Evolutionary conservation across 2,113 vertebrate genomes (phyloP).

Genomic region (Pelecanus crispus): DNA sequence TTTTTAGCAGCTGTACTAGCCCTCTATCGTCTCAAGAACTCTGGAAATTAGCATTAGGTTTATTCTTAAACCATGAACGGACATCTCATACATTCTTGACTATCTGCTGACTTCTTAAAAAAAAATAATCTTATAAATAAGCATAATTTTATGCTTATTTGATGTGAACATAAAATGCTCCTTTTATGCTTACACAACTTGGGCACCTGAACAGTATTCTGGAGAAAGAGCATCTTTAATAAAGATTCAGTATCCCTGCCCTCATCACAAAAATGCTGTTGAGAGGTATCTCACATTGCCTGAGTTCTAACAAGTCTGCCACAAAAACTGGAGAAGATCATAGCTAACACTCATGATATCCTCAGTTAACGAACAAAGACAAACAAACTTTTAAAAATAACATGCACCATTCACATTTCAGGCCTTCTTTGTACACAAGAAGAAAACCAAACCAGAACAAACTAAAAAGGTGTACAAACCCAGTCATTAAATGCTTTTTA

Average conservation of each 20-base stretch:
- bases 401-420: neutral
- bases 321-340: neutral
- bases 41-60: neutral
- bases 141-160: neutral
- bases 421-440: neutral
- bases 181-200: neutral
- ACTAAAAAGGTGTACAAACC: neutral
- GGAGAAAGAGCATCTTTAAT: neutral
- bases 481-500: neutral
- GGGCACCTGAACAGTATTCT: neutral
- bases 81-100: neutral
- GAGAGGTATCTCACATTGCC: neutral
- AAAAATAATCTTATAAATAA: neutral
- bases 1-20: neutral
- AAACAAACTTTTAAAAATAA: neutral
- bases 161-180: neutral
- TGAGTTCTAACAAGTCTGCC: neutral
- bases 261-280: neutral
- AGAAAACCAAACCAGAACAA: neutral
- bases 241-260: neutral
- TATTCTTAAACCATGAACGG: neutral
- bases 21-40: neutral
- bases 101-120: neutral
- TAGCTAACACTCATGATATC: neutral
- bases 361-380: neutral